Evolutionary conservation across 1,140 invertebrate genomes (phyloP), one percentile per base, ranked within the genome.

Genomic region (Eurosta solidaginis): DNA sequence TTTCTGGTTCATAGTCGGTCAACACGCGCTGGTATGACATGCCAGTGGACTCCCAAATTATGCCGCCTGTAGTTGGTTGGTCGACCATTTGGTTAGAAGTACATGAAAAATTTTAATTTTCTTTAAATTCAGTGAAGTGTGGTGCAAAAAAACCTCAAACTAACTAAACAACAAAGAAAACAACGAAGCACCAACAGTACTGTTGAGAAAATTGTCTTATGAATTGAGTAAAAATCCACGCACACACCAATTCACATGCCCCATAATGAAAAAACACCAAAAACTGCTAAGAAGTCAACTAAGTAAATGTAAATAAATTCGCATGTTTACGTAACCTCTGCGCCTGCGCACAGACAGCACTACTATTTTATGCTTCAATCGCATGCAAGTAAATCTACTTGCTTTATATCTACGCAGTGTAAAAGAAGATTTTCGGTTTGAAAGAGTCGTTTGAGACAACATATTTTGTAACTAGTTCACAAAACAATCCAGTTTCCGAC

Each of bases 261-360:
- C 6, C 6, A 17, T 68, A 68, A 68, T 68, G 59, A 68, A 68
- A n/a, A 68, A 68, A 33, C 59, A 20, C 59, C 59, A 42, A 68
- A 68, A 68, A 40, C 17, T 20, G 36, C 33, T 20, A 29, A 68
- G 54, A 25, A 47, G 59, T 68, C 33, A 68, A 68, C 59, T 12
- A 47, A 47, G 9, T 68, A 40, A 68, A 40, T 68, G 59, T 40
- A 68, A 68, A 68, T 42, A 68, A 68, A 68, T 68, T 68, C 59
- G n/a, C 29, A 36, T 33, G 59, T 68, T 68, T 68, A 68, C 59
- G 59, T 68, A 68, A 68, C 33, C 40, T 40, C 27, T 20, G 59
- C 59, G 59, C 27, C 4, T 33, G 29, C 59, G 59, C 59, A n/a
- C n/a, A n/a, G n/a, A 68, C 27, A 40, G 59, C 36, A n/a, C 17